These are phyloP conservation scores for Fissipunctia ypsillon DNA, from an alignment of 2,888 invertebrate species.

Conservation along the genomic window DNA sequence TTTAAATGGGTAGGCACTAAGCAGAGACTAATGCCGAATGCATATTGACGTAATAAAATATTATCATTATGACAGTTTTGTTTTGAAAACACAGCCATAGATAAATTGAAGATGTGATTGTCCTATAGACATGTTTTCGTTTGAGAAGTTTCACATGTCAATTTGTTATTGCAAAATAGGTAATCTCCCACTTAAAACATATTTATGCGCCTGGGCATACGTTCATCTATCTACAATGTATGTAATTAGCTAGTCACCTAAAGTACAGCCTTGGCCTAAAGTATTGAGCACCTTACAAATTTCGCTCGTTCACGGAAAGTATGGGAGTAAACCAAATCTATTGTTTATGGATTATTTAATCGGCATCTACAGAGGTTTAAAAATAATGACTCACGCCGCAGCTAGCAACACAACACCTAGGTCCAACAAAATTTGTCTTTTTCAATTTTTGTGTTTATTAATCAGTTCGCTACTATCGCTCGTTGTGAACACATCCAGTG, in stretches of 20 bases:
- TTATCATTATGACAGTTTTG: slow-evolving; percentile 7
- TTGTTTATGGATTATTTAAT: too few relatives aligned
- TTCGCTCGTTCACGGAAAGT: too few relatives aligned
- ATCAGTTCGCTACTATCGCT: too few relatives aligned
- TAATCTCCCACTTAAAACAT: neutral
- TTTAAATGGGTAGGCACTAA: neutral
- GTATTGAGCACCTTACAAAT: too few relatives aligned
- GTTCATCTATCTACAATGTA: neutral
- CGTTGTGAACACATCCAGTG: too few relatives aligned
- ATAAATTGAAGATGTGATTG: slow-evolving; percentile 23
- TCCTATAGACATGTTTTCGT: slow-evolving; percentile 6
- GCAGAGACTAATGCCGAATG: neutral
- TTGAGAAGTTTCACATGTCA: neutral
- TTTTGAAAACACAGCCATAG: slow-evolving; percentile 30
- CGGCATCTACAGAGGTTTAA: too few relatives aligned
- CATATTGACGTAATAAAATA: neutral
- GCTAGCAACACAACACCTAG: too few relatives aligned
- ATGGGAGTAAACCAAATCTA: too few relatives aligned
- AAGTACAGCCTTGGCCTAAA: too few relatives aligned
- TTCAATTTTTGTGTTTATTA: too few relatives aligned
- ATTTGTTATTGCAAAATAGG: slow-evolving; percentile 25
- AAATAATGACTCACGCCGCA: too few relatives aligned
- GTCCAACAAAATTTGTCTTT: too few relatives aligned
- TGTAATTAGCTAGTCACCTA: slow-evolving; percentile 1
- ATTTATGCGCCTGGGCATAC: slow-evolving; percentile 8